Conservation (phyloP, 2,797 vertebrate genomes). For the Lycodopsis pacificus region DNA sequence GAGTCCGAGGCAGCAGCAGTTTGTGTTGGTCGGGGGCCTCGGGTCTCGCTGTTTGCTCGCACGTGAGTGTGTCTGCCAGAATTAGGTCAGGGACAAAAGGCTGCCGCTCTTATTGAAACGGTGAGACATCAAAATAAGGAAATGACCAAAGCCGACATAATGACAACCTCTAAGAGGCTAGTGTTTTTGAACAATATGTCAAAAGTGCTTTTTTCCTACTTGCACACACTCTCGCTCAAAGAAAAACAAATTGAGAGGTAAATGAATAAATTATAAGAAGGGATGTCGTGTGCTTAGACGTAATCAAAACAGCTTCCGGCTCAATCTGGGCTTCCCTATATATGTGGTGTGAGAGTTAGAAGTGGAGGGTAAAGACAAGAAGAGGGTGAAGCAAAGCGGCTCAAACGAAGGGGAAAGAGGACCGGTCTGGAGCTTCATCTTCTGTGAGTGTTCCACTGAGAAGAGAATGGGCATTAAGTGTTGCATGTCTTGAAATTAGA, state of each 20-base stretch:
- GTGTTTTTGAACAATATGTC: slow-evolving; percentile 77
- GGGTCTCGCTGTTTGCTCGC: slow-evolving; percentile 56
- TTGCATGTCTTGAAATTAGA: neutral
- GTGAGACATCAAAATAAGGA: slow-evolving; percentile 78
- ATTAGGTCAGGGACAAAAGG: slow-evolving; percentile 88
- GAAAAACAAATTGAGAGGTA: slow-evolving; percentile 57
- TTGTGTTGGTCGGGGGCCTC: slow-evolving; percentile 28
- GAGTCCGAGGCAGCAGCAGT: slow-evolving; percentile 14
- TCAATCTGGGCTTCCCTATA: slow-evolving; percentile 81
- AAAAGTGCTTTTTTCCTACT: slow-evolving; percentile 71
- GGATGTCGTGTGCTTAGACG: slow-evolving; percentile 74
- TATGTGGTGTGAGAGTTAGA: slow-evolving; percentile 58
- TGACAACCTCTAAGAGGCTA: slow-evolving; percentile 73
- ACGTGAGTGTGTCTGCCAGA: slow-evolving; percentile 80
- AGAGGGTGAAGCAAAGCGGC: slow-evolving; percentile 43
- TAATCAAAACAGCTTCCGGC: slow-evolving; percentile 78
- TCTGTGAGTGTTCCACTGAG: slow-evolving; percentile 49
- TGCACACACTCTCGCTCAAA: slow-evolving; percentile 60
- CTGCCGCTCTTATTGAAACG: slow-evolving; percentile 72
- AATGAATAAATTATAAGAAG: slow-evolving; percentile 61
- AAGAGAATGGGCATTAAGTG: neutral
- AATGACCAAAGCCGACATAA: slow-evolving; percentile 77
- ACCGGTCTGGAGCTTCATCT: slow-evolving; percentile 16
- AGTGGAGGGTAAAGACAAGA: slow-evolving; percentile 54
- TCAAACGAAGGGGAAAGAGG: slow-evolving; percentile 25